Evolutionary conservation across 2,888 invertebrate genomes (phyloP).

Genomic region (Creontiades dilutus): DNA sequence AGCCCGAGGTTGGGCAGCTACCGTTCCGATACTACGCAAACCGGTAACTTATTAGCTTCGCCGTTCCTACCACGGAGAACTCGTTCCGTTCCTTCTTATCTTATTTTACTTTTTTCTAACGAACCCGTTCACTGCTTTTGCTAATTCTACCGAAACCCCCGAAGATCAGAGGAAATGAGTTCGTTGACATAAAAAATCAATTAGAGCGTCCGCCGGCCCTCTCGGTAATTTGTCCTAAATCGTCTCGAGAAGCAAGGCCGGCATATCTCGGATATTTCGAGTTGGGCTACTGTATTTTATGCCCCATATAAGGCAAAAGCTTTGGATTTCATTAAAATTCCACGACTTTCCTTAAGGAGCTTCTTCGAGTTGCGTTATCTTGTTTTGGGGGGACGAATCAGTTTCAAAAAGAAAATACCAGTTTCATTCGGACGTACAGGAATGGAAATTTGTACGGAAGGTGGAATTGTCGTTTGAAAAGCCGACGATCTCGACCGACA

Average conservation of each 20-base stretch:
- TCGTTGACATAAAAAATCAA: slow-evolving; percentile 27
- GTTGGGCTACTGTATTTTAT: slow-evolving; percentile 17
- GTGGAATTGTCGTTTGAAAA: no score
- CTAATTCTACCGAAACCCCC: neutral
- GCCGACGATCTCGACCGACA: no score
- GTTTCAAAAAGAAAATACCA: no score
- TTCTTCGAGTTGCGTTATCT: no score
- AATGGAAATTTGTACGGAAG: no score
- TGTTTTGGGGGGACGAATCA: no score
- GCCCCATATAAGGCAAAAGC: neutral
- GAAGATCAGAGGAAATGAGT: neutral
- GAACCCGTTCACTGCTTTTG: neutral
- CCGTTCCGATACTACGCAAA: neutral
- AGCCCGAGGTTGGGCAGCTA: neutral
- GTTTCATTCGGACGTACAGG: no score
- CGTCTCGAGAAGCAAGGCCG: neutral
- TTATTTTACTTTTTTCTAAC: neutral
- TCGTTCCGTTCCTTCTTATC: neutral
- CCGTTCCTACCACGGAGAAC: neutral
- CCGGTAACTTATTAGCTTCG: neutral
- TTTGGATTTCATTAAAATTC: slow-evolving; percentile 23
- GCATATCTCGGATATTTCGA: neutral
- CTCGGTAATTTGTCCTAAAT: slow-evolving; percentile 12
- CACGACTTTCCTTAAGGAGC: neutral
- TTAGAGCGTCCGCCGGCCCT: neutral